These are phyloP conservation scores for Alentia gelatinosa DNA, from an alignment of 2,888 invertebrate species.

Conservation along the genomic window DNA sequence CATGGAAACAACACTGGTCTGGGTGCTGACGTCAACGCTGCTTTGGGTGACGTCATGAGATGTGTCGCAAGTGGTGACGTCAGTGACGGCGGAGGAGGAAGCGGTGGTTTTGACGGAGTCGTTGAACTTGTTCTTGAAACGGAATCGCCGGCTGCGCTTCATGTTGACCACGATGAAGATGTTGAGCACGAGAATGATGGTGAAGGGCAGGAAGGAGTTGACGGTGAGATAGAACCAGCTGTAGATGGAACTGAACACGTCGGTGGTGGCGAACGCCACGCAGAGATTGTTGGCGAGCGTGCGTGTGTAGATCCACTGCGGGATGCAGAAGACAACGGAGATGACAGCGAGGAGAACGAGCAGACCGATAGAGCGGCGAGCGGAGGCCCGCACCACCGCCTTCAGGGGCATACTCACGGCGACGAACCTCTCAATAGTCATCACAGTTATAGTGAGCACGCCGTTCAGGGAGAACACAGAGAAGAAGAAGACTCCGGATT, in stretches of 20 bases:
- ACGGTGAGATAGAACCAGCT: slow-evolving; percentile 1
- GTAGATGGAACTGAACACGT: slow-evolving; percentile 9
- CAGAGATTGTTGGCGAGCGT: background rate
- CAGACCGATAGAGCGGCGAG: background rate
- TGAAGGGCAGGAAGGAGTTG: slow-evolving; percentile 34
- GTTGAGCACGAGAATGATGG: slow-evolving; percentile 12
- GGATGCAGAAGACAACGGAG: background rate
- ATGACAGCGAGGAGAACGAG: background rate
- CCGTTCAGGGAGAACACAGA: slow-evolving; percentile 1
- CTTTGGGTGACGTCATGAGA: background rate
- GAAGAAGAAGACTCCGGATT: slow-evolving; percentile 25
- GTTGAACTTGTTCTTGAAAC: too few species aligned
- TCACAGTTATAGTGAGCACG: background rate
- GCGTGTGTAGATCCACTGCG: background rate
- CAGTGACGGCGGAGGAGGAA: background rate
- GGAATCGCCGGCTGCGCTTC: background rate
- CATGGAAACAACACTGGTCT: background rate
- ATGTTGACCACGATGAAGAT: background rate
- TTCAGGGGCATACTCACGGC: background rate
- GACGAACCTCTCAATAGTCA: background rate
- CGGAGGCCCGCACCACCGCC: background rate
- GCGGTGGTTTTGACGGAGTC: background rate
- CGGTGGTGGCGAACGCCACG: background rate
- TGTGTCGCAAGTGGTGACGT: background rate
- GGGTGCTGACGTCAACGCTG: background rate